These are phyloP conservation scores for Drosophila chauvacae DNA, from an alignment of 1,140 invertebrate genomes.

Conservation along the genomic window DNA sequence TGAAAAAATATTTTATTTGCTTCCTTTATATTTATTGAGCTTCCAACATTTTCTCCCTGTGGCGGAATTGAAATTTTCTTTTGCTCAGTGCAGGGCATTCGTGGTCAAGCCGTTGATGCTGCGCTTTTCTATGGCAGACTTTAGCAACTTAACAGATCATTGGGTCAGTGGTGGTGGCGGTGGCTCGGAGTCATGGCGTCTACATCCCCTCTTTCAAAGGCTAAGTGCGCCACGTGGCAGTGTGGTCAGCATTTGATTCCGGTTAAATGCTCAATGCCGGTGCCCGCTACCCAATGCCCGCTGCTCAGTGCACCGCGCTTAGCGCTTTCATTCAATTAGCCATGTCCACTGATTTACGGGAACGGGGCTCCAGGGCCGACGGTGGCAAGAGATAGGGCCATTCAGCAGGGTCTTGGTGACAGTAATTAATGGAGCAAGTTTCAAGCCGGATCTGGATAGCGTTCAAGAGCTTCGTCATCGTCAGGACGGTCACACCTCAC, in stretches of 20 bases:
- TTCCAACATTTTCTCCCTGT: neutral
- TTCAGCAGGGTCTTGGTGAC: conserved; percentile 36
- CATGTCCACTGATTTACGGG: conserved; percentile 53
- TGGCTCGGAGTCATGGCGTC: conserved; percentile 9
- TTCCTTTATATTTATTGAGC: too few species aligned
- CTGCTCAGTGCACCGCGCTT: conserved; percentile 24
- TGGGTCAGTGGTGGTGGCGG: conserved; percentile 32
- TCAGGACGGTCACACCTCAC: conserved; percentile 49
- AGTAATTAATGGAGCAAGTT: conserved; percentile 59
- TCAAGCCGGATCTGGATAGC: conserved; percentile 33
- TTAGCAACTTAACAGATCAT: conserved; percentile 58
- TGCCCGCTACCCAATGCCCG: neutral
- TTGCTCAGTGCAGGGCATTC: conserved; percentile 1
- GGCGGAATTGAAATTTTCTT: neutral
- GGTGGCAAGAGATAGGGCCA: conserved; percentile 1
- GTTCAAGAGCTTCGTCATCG: conserved; percentile 49
- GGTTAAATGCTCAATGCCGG: conserved; percentile 3
- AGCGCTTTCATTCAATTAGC: conserved; percentile 60
- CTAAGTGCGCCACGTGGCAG: conserved; percentile 28
- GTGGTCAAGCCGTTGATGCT: conserved; percentile 15
- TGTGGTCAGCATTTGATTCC: conserved; percentile 45
- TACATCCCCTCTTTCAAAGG: neutral
- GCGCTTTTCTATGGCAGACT: conserved; percentile 24
- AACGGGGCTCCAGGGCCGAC: conserved; percentile 1
- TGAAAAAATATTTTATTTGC: neutral